phyloP scores from a whole-genome alignment of 2,113 vertebrate genomes.

The Heterocephalus glaber region DNA sequence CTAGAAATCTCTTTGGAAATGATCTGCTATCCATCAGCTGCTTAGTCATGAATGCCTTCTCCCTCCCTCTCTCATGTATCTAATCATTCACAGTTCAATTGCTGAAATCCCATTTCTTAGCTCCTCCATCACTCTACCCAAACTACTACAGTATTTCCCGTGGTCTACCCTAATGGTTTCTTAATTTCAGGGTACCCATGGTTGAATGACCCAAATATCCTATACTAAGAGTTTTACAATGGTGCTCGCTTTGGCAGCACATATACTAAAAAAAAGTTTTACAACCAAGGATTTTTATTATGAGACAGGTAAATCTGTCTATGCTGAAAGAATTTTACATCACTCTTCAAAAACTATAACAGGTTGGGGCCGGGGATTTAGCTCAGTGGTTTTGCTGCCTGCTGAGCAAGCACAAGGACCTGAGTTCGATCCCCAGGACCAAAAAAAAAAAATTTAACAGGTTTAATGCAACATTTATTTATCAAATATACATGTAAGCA shows the following conservation, averaged over 20 bases:
- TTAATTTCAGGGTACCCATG: slow-evolving; percentile 28
- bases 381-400: too few relatives aligned
- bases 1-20: neutral
- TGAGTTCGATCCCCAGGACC: too few relatives aligned
- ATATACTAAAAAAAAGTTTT: too few relatives aligned
- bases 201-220: neutral
- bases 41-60: neutral
- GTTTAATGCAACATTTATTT: slow-evolving; percentile 38
- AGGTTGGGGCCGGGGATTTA: too few relatives aligned
- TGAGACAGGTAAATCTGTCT: neutral
- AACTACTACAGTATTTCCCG: neutral
- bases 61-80: neutral
- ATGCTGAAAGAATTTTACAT: neutral
- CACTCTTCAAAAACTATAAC: neutral
- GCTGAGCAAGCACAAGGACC: too few relatives aligned
- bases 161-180: neutral
- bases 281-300: neutral
- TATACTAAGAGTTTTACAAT: neutral
- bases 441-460: too few relatives aligned
- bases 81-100: neutral
- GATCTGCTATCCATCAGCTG: neutral
- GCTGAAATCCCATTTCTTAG: neutral
- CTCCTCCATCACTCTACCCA: neutral
- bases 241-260: too few relatives aligned
- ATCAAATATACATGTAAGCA: neutral